A percentile compares a stretch with the other conserved stretches of the same genome.
These are phyloP conservation scores for Protonibea diacanthus DNA, from an alignment of 2,797 vertebrate genomes.

Conservation along the genomic window DNA sequence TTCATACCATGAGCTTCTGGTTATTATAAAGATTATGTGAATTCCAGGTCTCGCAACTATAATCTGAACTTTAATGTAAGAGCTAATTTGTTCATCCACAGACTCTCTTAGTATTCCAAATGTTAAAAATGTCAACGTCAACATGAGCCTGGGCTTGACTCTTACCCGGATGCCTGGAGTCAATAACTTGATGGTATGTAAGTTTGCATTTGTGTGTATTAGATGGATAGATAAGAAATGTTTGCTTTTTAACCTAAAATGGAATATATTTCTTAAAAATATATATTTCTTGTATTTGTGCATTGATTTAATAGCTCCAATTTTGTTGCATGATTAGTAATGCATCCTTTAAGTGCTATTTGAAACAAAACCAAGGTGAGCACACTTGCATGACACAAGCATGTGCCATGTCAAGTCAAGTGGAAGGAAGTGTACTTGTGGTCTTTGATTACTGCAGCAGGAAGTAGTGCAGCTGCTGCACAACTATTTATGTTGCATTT, in stretches of 20 bases:
- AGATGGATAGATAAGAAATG: background rate
- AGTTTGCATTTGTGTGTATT: conserved; percentile 65
- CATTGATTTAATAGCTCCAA: background rate
- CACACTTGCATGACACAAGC: no score
- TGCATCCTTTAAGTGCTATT: background rate
- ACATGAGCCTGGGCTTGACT: conserved; percentile 93
- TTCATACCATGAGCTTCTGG: background rate
- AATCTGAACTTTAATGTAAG: background rate
- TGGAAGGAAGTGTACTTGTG: background rate
- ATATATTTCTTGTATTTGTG: background rate
- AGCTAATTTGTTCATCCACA: conserved; percentile 65
- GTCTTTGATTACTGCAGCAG: background rate
- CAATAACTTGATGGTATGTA: conserved; percentile 87
- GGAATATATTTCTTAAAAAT: background rate
- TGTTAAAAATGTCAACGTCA: conserved; percentile 86
- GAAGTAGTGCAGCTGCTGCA: no score
- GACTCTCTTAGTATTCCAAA: conserved; percentile 87
- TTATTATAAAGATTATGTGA: background rate
- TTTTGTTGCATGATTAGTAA: background rate
- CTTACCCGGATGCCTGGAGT: conserved; percentile 84
- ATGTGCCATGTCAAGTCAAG: background rate
- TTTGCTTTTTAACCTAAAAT: background rate
- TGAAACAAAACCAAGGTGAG: background rate
- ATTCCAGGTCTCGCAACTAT: background rate
- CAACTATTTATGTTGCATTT: background rate